phyloP scores from a whole-genome alignment of 1,140 invertebrate species.

The Leucophenga varia region DNA sequence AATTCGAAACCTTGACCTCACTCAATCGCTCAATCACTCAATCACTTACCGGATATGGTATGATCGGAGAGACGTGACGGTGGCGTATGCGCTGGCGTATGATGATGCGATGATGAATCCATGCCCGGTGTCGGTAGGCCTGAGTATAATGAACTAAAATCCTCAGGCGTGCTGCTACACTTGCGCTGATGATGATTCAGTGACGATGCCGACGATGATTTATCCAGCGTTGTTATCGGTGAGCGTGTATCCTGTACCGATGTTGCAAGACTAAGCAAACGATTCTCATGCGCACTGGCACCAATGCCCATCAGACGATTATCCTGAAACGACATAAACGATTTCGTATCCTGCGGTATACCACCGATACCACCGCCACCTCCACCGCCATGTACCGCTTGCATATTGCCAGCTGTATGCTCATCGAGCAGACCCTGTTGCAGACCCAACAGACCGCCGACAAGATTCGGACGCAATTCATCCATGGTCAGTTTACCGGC shows the following conservation, averaged over 20 bases:
- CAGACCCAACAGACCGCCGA: conserved; percentile 73
- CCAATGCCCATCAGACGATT: conserved; percentile 58
- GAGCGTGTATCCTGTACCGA: conserved; percentile 55
- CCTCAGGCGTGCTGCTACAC: conserved; percentile 78
- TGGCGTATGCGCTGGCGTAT: conserved; percentile 66
- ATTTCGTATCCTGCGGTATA: conserved; percentile 45
- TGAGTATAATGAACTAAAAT: conserved; percentile 75
- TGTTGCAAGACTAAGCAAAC: conserved; percentile 50
- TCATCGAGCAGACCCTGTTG: conserved; percentile 73
- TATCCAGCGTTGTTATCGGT: conserved; percentile 54
- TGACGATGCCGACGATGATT: conserved; percentile 59
- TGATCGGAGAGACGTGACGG: conserved; percentile 57
- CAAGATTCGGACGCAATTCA: conserved; percentile 77
- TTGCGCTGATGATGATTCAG: conserved; percentile 64
- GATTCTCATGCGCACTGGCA: conserved; percentile 55
- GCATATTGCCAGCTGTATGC: conserved; percentile 62
- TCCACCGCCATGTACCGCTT: conserved; percentile 32
- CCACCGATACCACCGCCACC: conserved; percentile 25
- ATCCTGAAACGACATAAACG: conserved; percentile 59
- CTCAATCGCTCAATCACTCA: too few species aligned
- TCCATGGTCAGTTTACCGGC: conserved; percentile 65
- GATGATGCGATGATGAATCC: conserved; percentile 57
- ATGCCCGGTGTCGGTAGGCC: conserved; percentile 58
- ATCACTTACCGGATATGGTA: conserved; percentile 50
- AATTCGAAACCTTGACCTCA: too few species aligned